Percentiles rank a stretch among this genome's conserved stretches.
Conservation (phyloP, 2,888 invertebrate genomes). For the Metacarcinus magister region DNA sequence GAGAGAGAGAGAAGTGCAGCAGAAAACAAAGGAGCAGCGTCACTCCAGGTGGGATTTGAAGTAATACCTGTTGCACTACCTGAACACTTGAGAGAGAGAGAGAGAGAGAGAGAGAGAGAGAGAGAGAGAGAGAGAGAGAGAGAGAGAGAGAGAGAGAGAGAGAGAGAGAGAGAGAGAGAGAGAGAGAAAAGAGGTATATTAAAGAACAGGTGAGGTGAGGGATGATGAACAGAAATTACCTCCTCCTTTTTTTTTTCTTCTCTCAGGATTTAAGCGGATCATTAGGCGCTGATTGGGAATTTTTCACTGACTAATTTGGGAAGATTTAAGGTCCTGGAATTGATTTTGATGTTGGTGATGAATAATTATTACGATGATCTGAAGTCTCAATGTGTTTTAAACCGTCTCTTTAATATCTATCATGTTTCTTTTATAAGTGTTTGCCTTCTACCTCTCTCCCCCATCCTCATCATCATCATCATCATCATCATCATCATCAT, state of each 20-base stretch:
- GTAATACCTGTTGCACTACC: neutral
- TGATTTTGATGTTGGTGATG: neutral
- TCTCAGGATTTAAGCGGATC: neutral
- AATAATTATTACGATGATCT: neutral
- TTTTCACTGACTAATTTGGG: neutral
- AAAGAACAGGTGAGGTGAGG: neutral
- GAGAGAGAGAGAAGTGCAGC: too few relatives aligned
- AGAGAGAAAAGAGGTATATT: neutral
- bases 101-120: neutral
- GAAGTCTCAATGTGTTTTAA: too few relatives aligned
- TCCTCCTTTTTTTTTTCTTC: neutral
- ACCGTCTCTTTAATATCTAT: neutral
- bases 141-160: neutral
- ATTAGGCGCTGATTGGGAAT: neutral
- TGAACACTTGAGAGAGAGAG: neutral
- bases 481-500: conserved; percentile 15
- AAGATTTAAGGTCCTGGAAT: neutral
- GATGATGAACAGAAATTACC: neutral
- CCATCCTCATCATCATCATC: neutral
- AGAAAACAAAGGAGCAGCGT: too few relatives aligned
- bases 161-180: neutral
- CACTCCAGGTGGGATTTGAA: too few relatives aligned
- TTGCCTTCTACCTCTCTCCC: neutral
- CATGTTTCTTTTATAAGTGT: neutral
- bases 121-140: neutral